These are phyloP conservation scores for Sesamia inferens DNA, from an alignment of 2,888 invertebrate genomes.

Conservation along the genomic window DNA sequence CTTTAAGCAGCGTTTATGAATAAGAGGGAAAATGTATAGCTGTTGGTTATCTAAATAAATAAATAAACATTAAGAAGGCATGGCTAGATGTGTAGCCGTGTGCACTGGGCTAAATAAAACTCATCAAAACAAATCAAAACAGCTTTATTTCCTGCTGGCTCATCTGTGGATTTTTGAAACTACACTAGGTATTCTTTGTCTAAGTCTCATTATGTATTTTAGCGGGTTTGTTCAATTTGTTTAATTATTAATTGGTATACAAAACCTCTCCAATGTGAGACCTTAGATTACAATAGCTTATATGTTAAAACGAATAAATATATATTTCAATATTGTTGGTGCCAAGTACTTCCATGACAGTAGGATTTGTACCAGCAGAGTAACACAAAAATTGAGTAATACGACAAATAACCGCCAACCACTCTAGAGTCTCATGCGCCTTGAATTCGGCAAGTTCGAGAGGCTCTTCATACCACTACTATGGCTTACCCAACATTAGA, in stretches of 20 bases:
- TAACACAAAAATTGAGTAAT: slow-evolving; percentile 64
- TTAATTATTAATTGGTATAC: slow-evolving; percentile 63
- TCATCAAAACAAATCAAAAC: slow-evolving; percentile 86
- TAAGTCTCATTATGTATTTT: slow-evolving; percentile 67
- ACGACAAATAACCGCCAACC: slow-evolving; percentile 66
- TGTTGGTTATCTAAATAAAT: too few relatives aligned
- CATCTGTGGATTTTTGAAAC: slow-evolving; percentile 83
- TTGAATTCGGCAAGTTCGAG: slow-evolving; percentile 63
- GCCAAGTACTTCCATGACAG: slow-evolving; percentile 68
- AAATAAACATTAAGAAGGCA: too few relatives aligned
- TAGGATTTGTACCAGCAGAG: slow-evolving; percentile 68
- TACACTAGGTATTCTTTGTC: slow-evolving; percentile 75
- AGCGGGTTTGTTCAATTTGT: slow-evolving; percentile 66
- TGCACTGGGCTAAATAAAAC: slow-evolving; percentile 71
- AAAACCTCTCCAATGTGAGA: slow-evolving; percentile 71
- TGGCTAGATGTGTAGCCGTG: too few relatives aligned
- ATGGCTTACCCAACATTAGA: slow-evolving; percentile 62
- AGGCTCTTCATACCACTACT: slow-evolving; percentile 62
- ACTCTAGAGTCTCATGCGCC: slow-evolving; percentile 53
- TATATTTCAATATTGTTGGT: slow-evolving; percentile 67
- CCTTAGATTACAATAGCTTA: slow-evolving; percentile 69
- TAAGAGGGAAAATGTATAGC: too few relatives aligned
- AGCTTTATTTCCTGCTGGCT: slow-evolving; percentile 88
- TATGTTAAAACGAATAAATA: slow-evolving; percentile 68
- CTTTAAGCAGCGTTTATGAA: too few relatives aligned